These are phyloP conservation scores for Bufo bufo DNA, from an alignment of 2,113 vertebrate genomes.

Conservation along the genomic window DNA sequence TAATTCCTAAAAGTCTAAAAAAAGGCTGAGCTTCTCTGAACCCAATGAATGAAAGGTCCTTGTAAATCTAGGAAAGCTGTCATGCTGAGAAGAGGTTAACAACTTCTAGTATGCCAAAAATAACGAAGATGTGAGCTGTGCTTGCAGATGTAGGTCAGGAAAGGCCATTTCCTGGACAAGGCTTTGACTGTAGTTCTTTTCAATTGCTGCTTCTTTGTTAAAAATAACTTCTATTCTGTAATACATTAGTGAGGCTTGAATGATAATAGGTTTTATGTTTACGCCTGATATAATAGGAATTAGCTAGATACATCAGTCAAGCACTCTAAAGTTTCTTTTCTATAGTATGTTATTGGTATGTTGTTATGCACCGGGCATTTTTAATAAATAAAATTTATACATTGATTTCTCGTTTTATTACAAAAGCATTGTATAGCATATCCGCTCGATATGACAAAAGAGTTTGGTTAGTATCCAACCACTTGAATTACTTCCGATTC, in stretches of 20 bases:
- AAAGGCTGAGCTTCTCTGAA: neutral
- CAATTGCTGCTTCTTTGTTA: conserved; percentile 45
- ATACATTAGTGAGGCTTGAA: neutral
- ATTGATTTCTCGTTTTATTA: too few species aligned
- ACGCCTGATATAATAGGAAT: conserved; percentile 25
- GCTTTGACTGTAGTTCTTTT: conserved; percentile 48
- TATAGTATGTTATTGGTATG: neutral
- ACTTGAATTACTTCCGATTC: too few species aligned
- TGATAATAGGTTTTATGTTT: conserved; percentile 15
- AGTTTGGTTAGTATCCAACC: too few species aligned
- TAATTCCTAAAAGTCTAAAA: neutral
- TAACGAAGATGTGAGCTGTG: conserved; percentile 32
- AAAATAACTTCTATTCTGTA: conserved; percentile 48
- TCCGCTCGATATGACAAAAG: too few species aligned
- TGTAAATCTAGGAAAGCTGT: conserved; percentile 45
- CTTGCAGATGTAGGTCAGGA: conserved; percentile 44
- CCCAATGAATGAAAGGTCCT: conserved; percentile 7
- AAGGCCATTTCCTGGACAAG: conserved; percentile 51
- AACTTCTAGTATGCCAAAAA: conserved; percentile 44
- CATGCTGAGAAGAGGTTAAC: conserved; percentile 54
- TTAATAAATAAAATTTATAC: neutral
- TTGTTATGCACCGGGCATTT: neutral
- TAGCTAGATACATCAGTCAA: neutral
- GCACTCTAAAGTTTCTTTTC: neutral
- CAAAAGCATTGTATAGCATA: too few species aligned